Evolutionary conservation across 2,797 vertebrate species (phyloP), one percentile per base, ranked within the genome.

Genomic region (Pelodytes ibericus): DNA sequence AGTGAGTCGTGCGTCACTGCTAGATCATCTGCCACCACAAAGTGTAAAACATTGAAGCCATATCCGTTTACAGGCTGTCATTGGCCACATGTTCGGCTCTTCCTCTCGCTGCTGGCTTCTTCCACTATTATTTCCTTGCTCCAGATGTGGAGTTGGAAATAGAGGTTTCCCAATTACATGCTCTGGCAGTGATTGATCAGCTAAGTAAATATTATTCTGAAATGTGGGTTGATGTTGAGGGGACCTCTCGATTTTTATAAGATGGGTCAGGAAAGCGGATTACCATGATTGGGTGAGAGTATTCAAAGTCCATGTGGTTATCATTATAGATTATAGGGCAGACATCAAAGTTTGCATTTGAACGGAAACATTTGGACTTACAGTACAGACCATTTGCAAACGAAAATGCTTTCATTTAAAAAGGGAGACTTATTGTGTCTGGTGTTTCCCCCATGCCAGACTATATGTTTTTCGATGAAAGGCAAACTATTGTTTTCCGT

Each of bases 401-500:
- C 63, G 71, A 79, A 69, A 79, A 79, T 74, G 58, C 61, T 79
- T 73, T 74, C 29, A 73, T 66, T 73, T 74, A 73, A 74, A 58
- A 79, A 73, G 71, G 44, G 64, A 79, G 64, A 74, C 71, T 69
- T 79, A 69, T 69, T 74, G 58, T 79, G 77, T 79, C 77, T 79
- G 65, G 77, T 33, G 47, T 74, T 73, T 77, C 44, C 36, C 44
- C 36, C 62, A 25, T 47, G 67, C 74, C 53, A 67, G 53, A 41
- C 56, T 61, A 29, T 53, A 59, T 51, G 63, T 41, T 61, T 78
- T 22, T 62, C 73, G 44, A 68, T 78, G 57, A 78, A 78, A 72
- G 71, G 51, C 31, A 39, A 24, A 30, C 16, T 13, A 26, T 25
- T 33, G 20, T 25, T 72, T 65, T 67, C 26, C 30, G 29, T 29